Base-by-base conservation (phyloP, 1,140 invertebrate genomes). In the Pogonomyrmex californicus region DNA sequence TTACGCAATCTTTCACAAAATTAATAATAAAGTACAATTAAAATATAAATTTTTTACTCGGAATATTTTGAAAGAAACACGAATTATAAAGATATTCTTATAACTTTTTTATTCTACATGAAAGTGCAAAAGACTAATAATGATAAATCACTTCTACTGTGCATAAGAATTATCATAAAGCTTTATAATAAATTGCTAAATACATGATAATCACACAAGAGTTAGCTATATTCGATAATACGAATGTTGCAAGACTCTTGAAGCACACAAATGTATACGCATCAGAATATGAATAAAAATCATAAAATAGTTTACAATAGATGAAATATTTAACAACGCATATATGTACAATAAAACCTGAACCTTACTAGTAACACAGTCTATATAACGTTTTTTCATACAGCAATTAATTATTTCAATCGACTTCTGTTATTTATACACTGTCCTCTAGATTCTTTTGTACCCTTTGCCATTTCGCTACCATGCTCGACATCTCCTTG, bases 401-500 rank as follows among this genome's bases (percentile, higher is more conserved):
- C 33, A 17, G 23, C 38, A 56, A 75, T 73, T 62, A 36, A 82
- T 47, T 82, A 54, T 82, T 58, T 14, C 10, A 10, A 38, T 47
- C 14, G 54, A 7, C 30, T 7, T 83, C n/a, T 75, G 60, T 62
- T 83, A 83, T 83, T 83, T 83, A 83, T 71, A 83, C 68, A 60
- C 76, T 71, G 63, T 93, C 93, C 49, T 91, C 91, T 90, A 95
- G 95, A 89, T 97, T 96, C 87, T 96, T 96, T 92, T 97, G 97
- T 66, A 97, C 96, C 88, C 96, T 97, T 92, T 97, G 97, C 97
- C 97, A 97, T 88, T 97, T 97, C 44, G 97, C 96, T 1, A 97
- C 97, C 92, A 97, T 95, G 54, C 96, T 96, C 1, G 97, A 97
- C 17, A 97, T 96, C 88, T 97, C 96, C 91, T 97, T 97, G 90